Conservation (phyloP, 35 echinoderm and acorn worm genomes). For the Anneissia japonica region DNA sequence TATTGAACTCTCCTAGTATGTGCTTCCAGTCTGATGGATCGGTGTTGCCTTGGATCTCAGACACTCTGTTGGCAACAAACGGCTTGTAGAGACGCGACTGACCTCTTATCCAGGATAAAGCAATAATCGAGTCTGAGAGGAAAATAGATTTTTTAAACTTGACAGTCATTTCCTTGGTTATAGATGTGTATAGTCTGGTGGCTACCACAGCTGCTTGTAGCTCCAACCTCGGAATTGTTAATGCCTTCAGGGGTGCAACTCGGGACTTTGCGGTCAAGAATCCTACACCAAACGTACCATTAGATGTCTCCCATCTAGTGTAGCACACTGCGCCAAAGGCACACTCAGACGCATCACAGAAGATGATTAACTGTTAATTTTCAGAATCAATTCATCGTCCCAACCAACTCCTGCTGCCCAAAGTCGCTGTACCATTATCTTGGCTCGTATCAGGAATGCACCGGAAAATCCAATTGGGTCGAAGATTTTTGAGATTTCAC, state of each 20-base stretch:
- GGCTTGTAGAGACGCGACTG: slow-evolving; percentile 38
- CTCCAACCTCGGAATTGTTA: slow-evolving; percentile 32
- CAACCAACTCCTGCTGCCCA: slow-evolving; percentile 53
- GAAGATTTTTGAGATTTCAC: slow-evolving; percentile 49
- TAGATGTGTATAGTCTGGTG: background rate
- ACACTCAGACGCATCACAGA: no score
- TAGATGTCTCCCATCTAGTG: slow-evolving; percentile 13
- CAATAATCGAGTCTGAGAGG: slow-evolving; percentile 42
- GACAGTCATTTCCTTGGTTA: slow-evolving; percentile 9
- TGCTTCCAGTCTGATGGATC: slow-evolving; percentile 54
- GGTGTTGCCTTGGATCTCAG: slow-evolving; percentile 38
- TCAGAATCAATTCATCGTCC: slow-evolving; percentile 44
- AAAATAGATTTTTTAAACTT: slow-evolving; percentile 8
- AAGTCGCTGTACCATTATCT: slow-evolving; percentile 60
- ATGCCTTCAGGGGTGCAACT: slow-evolving; percentile 33
- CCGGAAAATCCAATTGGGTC: slow-evolving; percentile 72
- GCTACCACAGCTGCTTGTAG: slow-evolving; percentile 20
- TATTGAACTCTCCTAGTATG: slow-evolving; percentile 45
- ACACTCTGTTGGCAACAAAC: slow-evolving; percentile 56
- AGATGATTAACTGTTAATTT: no score
- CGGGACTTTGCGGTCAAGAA: slow-evolving; percentile 55
- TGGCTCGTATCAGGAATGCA: slow-evolving; percentile 53
- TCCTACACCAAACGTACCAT: slow-evolving; percentile 20
- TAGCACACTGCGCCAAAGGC: slow-evolving; percentile 42
- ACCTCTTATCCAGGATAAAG: slow-evolving; percentile 39